Evolutionary conservation across 2,888 invertebrate species (phyloP).

Genomic region (Cephalotes varians): DNA sequence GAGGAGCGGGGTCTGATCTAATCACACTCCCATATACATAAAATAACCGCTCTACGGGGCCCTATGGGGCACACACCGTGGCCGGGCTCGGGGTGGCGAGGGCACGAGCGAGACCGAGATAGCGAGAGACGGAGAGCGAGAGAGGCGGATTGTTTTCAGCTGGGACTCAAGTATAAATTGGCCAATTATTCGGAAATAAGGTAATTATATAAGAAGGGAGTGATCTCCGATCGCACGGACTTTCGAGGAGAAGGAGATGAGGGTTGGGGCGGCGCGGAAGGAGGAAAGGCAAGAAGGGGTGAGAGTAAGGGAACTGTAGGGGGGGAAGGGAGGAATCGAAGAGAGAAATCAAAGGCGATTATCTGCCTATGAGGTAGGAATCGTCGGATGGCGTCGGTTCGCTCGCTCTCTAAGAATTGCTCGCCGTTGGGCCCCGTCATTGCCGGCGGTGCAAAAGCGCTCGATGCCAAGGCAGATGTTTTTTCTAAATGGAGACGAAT

Average conservation of each 20-base stretch:
- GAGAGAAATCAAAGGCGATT: constrained; percentile 86
- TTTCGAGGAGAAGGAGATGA: constrained; percentile 68
- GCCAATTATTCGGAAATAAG: constrained; percentile 86
- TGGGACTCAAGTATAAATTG: constrained; percentile 86
- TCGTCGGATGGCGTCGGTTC: constrained; percentile 78
- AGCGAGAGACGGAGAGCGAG: constrained; percentile 73
- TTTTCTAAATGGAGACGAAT: constrained; percentile 83
- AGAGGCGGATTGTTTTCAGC: constrained; percentile 85
- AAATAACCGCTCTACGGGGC: constrained; percentile 85
- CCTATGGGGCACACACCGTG: constrained; percentile 82
- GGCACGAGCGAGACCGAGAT: constrained; percentile 66
- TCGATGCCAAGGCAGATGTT: constrained; percentile 78
- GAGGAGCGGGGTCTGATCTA: constrained; percentile 83
- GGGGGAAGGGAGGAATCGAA: constrained; percentile 82
- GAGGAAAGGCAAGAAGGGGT: constrained; percentile 79
- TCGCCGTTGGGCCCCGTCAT: constrained; percentile 76
- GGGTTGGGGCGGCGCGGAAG: constrained; percentile 63
- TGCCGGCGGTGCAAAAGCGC: constrained; percentile 74
- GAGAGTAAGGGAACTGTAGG: constrained; percentile 45
- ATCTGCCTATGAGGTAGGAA: constrained; percentile 85
- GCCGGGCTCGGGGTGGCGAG: constrained; percentile 70
- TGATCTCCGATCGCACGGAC: constrained; percentile 83
- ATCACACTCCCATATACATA: constrained; percentile 86
- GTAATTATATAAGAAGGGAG: constrained; percentile 86
- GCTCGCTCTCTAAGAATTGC: constrained; percentile 77